phyloP scores from a whole-genome alignment of 2,797 vertebrate species.

The Okamejei kenojei region DNA sequence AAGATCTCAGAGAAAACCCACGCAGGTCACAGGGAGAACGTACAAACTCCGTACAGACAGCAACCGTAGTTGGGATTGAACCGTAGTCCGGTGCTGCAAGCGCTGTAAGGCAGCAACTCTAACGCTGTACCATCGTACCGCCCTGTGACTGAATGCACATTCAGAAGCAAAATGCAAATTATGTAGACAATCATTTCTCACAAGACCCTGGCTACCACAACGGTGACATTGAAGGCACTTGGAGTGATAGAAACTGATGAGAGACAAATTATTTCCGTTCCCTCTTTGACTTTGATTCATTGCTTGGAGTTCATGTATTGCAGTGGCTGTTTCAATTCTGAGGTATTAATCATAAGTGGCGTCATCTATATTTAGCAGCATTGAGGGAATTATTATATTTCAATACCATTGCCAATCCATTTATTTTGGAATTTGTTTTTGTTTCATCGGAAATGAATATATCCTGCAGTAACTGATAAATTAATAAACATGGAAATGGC shows the following conservation, averaged over 20 bases:
- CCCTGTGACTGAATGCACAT: not conserved
- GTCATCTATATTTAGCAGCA: not conserved
- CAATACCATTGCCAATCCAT: not conserved
- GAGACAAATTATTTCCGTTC: slow-evolving; percentile 24
- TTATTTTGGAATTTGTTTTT: not conserved
- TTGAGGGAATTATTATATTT: not conserved
- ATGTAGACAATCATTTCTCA: slow-evolving; percentile 29
- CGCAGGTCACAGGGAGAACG: no score
- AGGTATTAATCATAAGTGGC: slow-evolving; percentile 10
- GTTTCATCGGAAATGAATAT: not conserved
- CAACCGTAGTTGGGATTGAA: no score
- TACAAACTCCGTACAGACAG: no score
- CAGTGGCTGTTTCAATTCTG: not conserved
- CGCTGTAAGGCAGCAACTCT: no score
- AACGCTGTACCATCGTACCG: no score
- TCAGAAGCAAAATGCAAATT: not conserved
- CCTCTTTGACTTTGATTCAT: slow-evolving; percentile 30
- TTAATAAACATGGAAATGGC: not conserved
- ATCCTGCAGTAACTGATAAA: not conserved
- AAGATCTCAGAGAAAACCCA: no score
- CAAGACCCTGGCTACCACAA: not conserved
- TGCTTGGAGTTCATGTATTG: not conserved
- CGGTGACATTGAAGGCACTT: slow-evolving; percentile 3
- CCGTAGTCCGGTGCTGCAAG: no score
- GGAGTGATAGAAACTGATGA: slow-evolving; percentile 4